Percentiles rank a stretch among this genome's conserved stretches.
Conservation (phyloP, 2,888 invertebrate genomes). For the Serrognathus titanus region DNA sequence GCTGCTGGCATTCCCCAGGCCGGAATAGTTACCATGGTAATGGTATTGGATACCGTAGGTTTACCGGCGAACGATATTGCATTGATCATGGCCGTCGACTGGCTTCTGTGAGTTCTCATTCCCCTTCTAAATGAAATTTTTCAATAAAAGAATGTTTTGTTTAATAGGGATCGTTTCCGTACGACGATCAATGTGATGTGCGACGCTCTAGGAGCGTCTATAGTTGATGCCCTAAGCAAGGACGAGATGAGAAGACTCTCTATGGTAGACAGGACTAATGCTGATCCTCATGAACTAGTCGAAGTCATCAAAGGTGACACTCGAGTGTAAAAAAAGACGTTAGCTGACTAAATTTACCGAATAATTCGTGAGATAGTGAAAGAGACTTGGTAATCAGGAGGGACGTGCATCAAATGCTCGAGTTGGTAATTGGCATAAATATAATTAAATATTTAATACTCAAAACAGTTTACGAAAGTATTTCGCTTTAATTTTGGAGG, state of each 20-base stretch:
- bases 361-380: too few relatives aligned
- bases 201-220: constrained; percentile 89
- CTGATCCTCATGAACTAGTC: constrained; percentile 62
- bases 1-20: constrained; percentile 97
- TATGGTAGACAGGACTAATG: constrained; percentile 46
- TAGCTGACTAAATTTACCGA: not conserved
- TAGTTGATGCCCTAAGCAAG: constrained; percentile 81
- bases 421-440: not conserved
- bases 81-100: constrained; percentile 87
- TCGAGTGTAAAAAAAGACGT: constrained; percentile 5
- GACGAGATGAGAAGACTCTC: constrained; percentile 59
- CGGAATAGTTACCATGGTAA: constrained; percentile 92
- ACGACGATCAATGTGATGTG: constrained; percentile 93
- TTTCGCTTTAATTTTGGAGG: too few relatives aligned
- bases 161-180: constrained; percentile 74
- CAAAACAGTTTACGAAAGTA: too few relatives aligned
- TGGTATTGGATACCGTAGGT: constrained; percentile 89
- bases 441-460: too few relatives aligned
- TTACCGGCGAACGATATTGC: constrained; percentile 87
- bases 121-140: not conserved
- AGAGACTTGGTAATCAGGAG: not conserved
- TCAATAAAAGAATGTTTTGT: not conserved
- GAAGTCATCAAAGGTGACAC: constrained; percentile 48
- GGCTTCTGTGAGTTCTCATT: constrained; percentile 73
- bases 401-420: not conserved